A percentile compares a stretch with the other conserved stretches of the same genome.
Evolutionary conservation across 2,113 vertebrate species (phyloP).

Genomic region (Podarcis raffonei): DNA sequence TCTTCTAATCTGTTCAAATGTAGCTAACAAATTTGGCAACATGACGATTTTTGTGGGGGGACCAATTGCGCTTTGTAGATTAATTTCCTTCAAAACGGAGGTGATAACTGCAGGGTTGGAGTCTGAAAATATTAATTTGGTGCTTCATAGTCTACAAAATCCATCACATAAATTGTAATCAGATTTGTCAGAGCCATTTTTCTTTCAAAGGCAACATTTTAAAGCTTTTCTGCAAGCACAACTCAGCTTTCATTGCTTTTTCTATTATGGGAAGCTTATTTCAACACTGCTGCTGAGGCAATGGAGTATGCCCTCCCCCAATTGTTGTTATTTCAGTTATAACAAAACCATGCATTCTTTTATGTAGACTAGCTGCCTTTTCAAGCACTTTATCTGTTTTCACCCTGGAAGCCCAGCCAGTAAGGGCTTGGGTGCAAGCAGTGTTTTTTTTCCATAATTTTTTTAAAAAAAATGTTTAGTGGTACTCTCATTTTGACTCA

Average conservation of each 20-base stretch:
- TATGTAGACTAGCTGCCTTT: neutral
- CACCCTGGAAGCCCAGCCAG: neutral
- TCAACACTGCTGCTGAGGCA: neutral
- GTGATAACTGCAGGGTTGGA: constrained; percentile 9
- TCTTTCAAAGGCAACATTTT: constrained; percentile 20
- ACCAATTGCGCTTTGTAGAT: constrained; percentile 5
- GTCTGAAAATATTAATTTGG: constrained; percentile 17
- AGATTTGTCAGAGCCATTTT: constrained; percentile 8
- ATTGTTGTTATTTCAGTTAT: constrained; percentile 1
- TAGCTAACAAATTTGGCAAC: constrained; percentile 20
- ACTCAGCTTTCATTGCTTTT: neutral
- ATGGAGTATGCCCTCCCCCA: neutral
- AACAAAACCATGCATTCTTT: neutral
- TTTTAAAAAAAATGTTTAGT: too few relatives aligned
- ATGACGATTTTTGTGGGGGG: neutral
- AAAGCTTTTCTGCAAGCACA: neutral
- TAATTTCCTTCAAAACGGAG: constrained; percentile 29
- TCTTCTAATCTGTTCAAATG: neutral
- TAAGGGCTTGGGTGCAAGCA: neutral
- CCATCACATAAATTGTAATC: constrained; percentile 16
- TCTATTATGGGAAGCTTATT: neutral
- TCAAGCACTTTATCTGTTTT: neutral
- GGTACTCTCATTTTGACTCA: too few relatives aligned
- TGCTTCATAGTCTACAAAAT: neutral
- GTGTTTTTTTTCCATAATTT: too few relatives aligned